These are phyloP conservation scores for Hetaerina americana DNA, from an alignment of 1,140 invertebrate genomes.

Conservation along the genomic window DNA sequence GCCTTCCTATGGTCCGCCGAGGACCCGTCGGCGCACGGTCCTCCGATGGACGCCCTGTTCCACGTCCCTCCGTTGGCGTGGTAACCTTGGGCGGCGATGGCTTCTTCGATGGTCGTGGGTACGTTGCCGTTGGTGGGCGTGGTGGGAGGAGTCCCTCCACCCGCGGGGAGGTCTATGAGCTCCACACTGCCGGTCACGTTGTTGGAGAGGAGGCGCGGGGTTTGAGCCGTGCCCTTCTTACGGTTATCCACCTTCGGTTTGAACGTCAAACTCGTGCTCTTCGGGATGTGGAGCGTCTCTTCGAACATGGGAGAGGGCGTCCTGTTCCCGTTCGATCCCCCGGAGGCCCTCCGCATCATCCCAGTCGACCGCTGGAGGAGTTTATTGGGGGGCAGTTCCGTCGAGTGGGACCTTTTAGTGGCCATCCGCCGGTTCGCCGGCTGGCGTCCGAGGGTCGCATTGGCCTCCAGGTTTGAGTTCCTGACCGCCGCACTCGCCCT, in stretches of 20 bases:
- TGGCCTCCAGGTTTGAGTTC: slow-evolving; percentile 28
- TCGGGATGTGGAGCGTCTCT: neutral
- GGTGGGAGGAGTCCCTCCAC: neutral
- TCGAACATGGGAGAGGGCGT: neutral
- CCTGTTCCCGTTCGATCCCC: neutral
- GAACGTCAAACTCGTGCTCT: neutral
- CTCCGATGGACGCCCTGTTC: neutral
- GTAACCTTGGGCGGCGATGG: neutral
- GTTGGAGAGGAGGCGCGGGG: neutral
- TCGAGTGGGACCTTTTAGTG: neutral
- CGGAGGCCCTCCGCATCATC: neutral
- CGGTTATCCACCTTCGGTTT: neutral
- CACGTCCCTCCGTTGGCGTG: neutral
- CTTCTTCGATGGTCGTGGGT: neutral
- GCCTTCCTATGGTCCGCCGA: neutral
- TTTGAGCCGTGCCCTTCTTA: too few species aligned
- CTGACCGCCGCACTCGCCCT: slow-evolving; percentile 27
- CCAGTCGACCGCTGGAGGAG: neutral
- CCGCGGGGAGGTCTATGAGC: neutral
- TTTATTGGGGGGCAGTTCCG: neutral
- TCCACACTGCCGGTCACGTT: neutral
- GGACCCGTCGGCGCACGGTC: neutral
- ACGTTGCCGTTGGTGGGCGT: neutral
- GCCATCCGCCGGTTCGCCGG: neutral
- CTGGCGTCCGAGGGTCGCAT: neutral